Evolutionary conservation across 2,797 vertebrate species (phyloP), one percentile per base, ranked within the genome.

Genomic region (Pygocentrus nattereri): DNA sequence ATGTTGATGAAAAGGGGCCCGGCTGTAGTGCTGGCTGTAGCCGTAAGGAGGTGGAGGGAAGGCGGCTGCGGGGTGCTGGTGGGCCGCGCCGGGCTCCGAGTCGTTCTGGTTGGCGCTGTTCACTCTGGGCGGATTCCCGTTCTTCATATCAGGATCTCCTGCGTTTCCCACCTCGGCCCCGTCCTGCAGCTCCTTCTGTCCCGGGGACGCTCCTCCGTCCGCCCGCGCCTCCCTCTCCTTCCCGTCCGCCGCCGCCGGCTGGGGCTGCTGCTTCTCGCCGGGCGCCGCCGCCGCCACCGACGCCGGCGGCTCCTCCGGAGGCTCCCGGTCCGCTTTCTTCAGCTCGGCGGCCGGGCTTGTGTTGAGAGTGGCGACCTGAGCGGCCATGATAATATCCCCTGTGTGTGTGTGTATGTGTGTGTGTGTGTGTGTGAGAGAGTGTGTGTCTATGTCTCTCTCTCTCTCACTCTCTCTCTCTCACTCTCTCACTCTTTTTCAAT

Each of bases 341-440:
- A 98, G 96, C 93, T 98, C 97, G 93, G 95, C 95, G 90, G 95
- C 95, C 91, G 96, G 95, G 94, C 96, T 96, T 89, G 96, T 94
- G 94, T 94, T 95, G 91, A 94, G 94, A 94, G 96, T 93, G 94
- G 96, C 95, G 94, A 98, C 97, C 96, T 98, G 97, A 94, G 97
- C 97, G 94, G 97, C 97, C 97, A 98, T 98, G 96, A 97, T 97
- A 91, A 93, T 88, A 84, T 92, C 89, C 89, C 89, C 88, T 86
- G 78, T 80, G 83, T 85, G 87, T 85, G 88, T 88, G 87, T 83
- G 88, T 92, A 89, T 85, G 92, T 89, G 88, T 89, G 90, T 89
- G 88, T 89, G 90, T 91, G 89, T 90, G 88, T 38, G 2, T 38
- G 3, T n/a, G n/a, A n/a, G n/a, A n/a, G n/a, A n/a, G 90, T 89